Base-by-base conservation (phyloP, 2,888 invertebrate genomes). In the Andricus curvator region DNA sequence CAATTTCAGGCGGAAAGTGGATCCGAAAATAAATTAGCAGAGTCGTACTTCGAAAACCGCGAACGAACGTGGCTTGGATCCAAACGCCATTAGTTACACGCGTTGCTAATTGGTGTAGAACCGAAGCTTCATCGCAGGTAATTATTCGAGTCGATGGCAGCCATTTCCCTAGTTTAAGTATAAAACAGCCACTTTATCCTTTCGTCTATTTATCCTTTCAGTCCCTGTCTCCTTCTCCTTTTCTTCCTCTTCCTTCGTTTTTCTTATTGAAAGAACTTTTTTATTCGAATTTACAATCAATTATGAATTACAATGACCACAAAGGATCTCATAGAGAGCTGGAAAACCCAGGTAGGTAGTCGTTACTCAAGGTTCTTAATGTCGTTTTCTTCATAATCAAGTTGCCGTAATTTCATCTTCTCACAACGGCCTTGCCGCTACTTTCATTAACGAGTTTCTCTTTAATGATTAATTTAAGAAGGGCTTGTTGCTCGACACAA, bases 61-160 rank as follows among this genome's bases (percentile, higher is more conserved):
- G 80, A 80, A 80, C 84, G 86, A 85, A 84, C 87, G 84, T 85
- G 87, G 87, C 85, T 85, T 84, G 86, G 87, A 87, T 88, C 86
- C 85, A 83, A 85, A 86, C 84, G 87, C 87, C 88, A 88, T 88
- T 88, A 88, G 88, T 85, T 87, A 84, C 88, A 88, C 86, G 85
- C 86, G 85, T 84, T 84, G 81, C 84, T 82, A 86, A 62, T 62
- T 62, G 62, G 62, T 62, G 62, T 62, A 29, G 62, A 62, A 29
- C 62, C 62, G 15, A 62, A 62, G 25, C 62, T 62, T 62, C 62
- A 62, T 62, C 62, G 62, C 25, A 62, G 4, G 62, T 62, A 62
- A 62, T 62, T 62, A 62, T 62, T 62, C 62, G 25, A 29, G 25
- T 62, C 22, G 25, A 15, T 62, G 25, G 5, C 17, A 22, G 25